Conservation (phyloP, 2,797 vertebrate species). For the Hyperoplus immaculatus region DNA sequence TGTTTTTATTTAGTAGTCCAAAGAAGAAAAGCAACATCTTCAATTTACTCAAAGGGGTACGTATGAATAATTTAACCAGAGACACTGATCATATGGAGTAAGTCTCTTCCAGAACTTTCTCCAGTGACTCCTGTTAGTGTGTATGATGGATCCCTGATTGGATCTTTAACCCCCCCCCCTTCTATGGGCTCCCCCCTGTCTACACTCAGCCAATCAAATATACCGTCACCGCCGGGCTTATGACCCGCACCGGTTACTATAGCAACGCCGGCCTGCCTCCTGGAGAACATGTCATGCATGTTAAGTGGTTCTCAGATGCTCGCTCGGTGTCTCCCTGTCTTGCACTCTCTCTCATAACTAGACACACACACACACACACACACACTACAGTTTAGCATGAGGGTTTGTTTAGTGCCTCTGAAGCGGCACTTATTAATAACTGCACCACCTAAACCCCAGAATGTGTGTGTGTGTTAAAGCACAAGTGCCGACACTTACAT, state of each 20-base stretch:
- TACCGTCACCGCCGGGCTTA: constrained; percentile 87
- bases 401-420: constrained; percentile 38
- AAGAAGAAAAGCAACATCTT: too few relatives aligned
- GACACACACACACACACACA: constrained; percentile 32
- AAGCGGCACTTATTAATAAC: constrained; percentile 26
- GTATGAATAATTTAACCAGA: too few relatives aligned
- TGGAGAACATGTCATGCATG: constrained; percentile 97
- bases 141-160: constrained; percentile 47
- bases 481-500: neutral
- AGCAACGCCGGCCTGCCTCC: constrained; percentile 88
- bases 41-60: too few relatives aligned
- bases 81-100: too few relatives aligned
- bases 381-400: constrained; percentile 39
- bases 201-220: constrained; percentile 94
- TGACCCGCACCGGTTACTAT: constrained; percentile 92
- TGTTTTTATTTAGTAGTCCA: too few relatives aligned
- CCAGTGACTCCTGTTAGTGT: constrained; percentile 7
- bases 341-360: constrained; percentile 43
- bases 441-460: neutral
- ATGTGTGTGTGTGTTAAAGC: constrained; percentile 5
- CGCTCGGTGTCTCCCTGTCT: constrained; percentile 62
- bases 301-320: constrained; percentile 91
- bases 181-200: constrained; percentile 69
- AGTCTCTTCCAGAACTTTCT: too few relatives aligned
- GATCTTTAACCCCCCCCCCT: constrained; percentile 36